Evolutionary conservation across 2,797 vertebrate genomes (phyloP).

Genomic region (Cossypha polioptera): DNA sequence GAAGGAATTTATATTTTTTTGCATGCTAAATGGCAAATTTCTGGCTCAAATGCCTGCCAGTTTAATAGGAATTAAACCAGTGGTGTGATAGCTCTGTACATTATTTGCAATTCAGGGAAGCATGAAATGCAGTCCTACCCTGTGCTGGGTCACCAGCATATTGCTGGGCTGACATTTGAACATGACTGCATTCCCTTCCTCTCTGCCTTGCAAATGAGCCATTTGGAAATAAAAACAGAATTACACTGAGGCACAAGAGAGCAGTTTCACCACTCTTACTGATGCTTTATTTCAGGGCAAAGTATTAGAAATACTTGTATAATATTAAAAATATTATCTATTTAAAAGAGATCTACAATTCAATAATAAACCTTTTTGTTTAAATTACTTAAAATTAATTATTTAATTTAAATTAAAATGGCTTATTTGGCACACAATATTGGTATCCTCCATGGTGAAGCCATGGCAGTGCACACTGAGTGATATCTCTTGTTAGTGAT

Average conservation of each 20-base stretch:
- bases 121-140: conserved; percentile 35
- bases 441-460: not conserved
- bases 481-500: not conserved
- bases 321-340: no score
- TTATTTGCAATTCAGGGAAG: conserved; percentile 31
- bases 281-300: not conserved
- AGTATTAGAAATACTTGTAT: not conserved
- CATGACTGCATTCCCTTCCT: not conserved
- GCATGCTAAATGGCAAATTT: not conserved
- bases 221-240: not conserved
- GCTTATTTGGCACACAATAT: not conserved
- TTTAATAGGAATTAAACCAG: conserved; percentile 15
- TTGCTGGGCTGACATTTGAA: conserved; percentile 22
- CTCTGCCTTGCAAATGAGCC: not conserved
- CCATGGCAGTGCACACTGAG: not conserved
- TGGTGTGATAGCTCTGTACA: not conserved
- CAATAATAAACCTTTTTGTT: not conserved
- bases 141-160: not conserved
- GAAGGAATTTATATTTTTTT: not conserved
- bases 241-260: not conserved
- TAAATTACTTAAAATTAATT: not conserved
- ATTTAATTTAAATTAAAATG: not conserved
- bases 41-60: not conserved
- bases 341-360: not conserved
- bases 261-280: not conserved